Conservation (phyloP, 2,797 vertebrate genomes). For the Myotis daubentonii region DNA sequence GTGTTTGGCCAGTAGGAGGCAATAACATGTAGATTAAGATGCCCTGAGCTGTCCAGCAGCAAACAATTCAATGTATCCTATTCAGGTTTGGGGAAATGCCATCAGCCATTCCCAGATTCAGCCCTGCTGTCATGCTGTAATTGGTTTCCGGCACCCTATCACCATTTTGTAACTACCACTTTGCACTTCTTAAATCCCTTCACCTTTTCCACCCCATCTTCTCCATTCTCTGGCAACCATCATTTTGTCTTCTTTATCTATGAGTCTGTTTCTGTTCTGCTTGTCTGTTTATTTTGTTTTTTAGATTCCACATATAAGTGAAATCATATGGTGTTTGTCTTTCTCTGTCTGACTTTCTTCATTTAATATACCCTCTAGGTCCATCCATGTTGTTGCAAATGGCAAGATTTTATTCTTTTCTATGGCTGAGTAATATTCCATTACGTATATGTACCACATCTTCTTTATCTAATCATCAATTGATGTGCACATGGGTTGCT, state of each 20-base stretch:
- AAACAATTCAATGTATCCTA: no score
- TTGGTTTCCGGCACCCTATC: no score
- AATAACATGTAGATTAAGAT: no score
- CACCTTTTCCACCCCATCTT: neutral
- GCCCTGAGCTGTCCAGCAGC: no score
- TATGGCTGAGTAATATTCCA: neutral
- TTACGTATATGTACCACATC: neutral
- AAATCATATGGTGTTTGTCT: neutral
- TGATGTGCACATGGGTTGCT: neutral
- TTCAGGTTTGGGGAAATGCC: no score
- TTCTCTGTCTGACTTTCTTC: neutral
- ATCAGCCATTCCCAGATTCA: no score
- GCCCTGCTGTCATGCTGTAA: no score
- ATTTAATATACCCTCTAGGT: neutral
- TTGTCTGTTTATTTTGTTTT: neutral
- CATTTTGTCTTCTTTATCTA: neutral
- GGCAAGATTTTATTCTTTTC: neutral
- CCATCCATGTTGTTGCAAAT: neutral
- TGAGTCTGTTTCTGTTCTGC: neutral
- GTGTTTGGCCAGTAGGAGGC: no score
- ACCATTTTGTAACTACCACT: neutral
- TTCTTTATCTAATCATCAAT: neutral
- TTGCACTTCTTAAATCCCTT: neutral
- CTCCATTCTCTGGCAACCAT: neutral
- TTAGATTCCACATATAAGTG: neutral